A percentile compares a stretch with the other conserved stretches of the same genome.
phyloP scores from a whole-genome alignment of 2,113 vertebrate species.

The Tenebrosternarchus preto region DNA sequence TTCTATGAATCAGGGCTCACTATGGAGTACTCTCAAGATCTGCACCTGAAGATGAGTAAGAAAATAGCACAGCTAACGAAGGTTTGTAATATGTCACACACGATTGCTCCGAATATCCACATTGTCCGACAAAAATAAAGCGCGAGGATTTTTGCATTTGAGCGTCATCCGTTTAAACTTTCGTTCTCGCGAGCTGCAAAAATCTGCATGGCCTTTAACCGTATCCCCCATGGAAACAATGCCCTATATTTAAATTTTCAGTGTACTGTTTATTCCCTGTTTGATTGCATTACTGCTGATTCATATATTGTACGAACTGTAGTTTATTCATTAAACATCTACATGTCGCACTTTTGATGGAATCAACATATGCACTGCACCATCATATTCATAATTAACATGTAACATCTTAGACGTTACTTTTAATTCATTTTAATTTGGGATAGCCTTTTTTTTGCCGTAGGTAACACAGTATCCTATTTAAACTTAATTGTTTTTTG shows the following conservation, averaged over 20 bases:
- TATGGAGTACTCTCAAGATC: conserved; percentile 86
- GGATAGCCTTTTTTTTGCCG: background rate
- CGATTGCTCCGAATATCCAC: no score
- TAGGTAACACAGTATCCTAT: background rate
- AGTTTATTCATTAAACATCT: background rate
- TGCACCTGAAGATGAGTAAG: conserved; percentile 98
- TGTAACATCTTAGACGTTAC: background rate
- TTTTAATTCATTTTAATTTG: background rate
- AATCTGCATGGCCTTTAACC: conserved; percentile 32
- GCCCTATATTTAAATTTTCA: conserved; percentile 27
- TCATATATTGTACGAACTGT: background rate
- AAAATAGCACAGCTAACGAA: conserved; percentile 98
- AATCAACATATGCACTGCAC: background rate
- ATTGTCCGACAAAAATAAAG: no score
- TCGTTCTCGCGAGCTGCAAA: background rate
- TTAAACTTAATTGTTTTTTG: background rate
- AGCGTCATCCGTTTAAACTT: conserved; percentile 8
- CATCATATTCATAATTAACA: background rate
- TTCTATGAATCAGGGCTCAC: conserved; percentile 71
- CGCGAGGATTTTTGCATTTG: no score
- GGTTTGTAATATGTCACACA: conserved; percentile 67
- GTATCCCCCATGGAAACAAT: conserved; percentile 26
- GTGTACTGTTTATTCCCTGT: background rate
- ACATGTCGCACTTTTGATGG: background rate
- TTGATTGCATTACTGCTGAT: background rate